Percentiles rank a stretch among this genome's conserved stretches.
These are phyloP conservation scores for Caenorhabditis sp. DNA, from an alignment of 2,888 invertebrate genomes.

Conservation along the genomic window DNA sequence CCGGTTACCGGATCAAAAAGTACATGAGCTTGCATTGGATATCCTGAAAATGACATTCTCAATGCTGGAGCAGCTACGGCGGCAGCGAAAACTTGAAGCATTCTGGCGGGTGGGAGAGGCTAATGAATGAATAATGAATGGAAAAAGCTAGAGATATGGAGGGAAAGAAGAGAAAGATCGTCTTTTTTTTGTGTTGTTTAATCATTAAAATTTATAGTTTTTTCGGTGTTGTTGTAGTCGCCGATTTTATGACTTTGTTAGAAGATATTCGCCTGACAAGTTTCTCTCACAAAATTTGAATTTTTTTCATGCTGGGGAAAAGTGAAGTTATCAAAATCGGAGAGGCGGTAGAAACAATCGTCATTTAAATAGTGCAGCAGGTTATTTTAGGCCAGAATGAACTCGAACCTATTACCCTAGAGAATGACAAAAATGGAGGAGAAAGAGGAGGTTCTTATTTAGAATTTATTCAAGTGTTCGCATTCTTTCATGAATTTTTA, in stretches of 20 bases:
- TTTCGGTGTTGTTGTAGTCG: not conserved
- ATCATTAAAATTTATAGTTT: conserved; percentile 1
- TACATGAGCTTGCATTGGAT: conserved; percentile 51
- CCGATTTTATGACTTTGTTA: not conserved
- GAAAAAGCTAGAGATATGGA: conserved; percentile 6
- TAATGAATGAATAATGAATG: conserved; percentile 28
- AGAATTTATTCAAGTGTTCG: too few species aligned
- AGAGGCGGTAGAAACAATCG: too few species aligned
- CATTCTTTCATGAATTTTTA: too few species aligned
- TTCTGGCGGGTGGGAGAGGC: too few species aligned
- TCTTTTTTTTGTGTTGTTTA: not conserved
- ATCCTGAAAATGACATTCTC: conserved; percentile 27
- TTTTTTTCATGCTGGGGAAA: not conserved
- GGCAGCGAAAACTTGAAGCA: too few species aligned
- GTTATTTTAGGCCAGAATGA: too few species aligned
- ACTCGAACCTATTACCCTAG: too few species aligned
- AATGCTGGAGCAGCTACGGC: not conserved
- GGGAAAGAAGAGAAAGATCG: conserved; percentile 6
- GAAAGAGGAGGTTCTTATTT: too few species aligned
- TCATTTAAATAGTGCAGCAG: too few species aligned
- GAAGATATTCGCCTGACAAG: not conserved
- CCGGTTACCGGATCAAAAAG: conserved; percentile 53
- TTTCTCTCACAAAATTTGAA: not conserved
- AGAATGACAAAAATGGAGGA: too few species aligned
- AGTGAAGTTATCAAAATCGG: too few species aligned